phyloP scores from a whole-genome alignment of 2,113 vertebrate species.

The Calyptommatus sinebrachiatus region DNA sequence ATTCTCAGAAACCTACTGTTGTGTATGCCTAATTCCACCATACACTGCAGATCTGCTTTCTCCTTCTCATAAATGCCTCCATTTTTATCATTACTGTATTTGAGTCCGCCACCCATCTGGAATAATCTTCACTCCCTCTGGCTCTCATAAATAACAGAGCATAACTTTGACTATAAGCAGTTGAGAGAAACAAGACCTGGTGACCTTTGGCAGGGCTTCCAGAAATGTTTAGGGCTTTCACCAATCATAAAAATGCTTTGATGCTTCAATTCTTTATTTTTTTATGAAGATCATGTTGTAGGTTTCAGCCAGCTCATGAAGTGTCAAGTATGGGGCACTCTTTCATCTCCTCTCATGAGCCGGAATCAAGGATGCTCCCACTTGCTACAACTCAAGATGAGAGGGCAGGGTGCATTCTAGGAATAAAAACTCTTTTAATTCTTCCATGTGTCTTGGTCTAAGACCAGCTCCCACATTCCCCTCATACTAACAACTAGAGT shows the following conservation, averaged over 20 bases:
- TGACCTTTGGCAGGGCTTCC: slow-evolving; percentile 66
- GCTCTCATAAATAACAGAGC: slow-evolving; percentile 68
- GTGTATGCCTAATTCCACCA: slow-evolving; percentile 10
- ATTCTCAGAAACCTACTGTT: background rate
- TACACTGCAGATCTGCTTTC: slow-evolving; percentile 39
- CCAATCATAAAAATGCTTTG: slow-evolving; percentile 69
- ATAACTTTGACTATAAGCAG: slow-evolving; percentile 61
- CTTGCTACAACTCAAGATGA: slow-evolving; percentile 44
- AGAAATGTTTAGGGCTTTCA: slow-evolving; percentile 71
- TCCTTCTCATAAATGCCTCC: slow-evolving; percentile 51
- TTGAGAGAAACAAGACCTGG: slow-evolving; percentile 64
- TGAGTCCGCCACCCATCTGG: slow-evolving; percentile 67
- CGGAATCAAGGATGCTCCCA: slow-evolving; percentile 64
- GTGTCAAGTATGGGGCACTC: slow-evolving; percentile 68
- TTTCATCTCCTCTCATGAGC: slow-evolving; percentile 61
- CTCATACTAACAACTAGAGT: slow-evolving; percentile 36
- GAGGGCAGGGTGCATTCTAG: slow-evolving; percentile 35
- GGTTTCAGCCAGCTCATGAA: slow-evolving; percentile 70
- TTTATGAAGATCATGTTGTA: slow-evolving; percentile 67
- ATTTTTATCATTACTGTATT: slow-evolving; percentile 70
- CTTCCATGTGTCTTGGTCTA: slow-evolving; percentile 43
- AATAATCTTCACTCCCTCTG: slow-evolving; percentile 62
- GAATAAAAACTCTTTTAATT: slow-evolving; percentile 56
- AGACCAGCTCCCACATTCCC: slow-evolving; percentile 53
- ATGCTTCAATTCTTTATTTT: slow-evolving; percentile 64